Conservation (phyloP, 2,113 vertebrate genomes). For the Girardinichthys multiradiatus region DNA sequence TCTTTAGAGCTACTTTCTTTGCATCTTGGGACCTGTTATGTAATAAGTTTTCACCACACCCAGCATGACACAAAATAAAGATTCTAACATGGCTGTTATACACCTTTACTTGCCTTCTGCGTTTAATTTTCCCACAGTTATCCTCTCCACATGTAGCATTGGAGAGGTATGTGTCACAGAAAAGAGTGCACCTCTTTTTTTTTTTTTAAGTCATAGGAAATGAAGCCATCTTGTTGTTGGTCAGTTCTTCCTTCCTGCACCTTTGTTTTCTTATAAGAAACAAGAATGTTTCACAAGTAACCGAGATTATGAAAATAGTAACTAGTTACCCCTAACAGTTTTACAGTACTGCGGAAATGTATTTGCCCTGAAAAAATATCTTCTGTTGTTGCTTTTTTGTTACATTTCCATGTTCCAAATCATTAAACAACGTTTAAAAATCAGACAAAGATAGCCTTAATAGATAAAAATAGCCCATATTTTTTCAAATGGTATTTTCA, state of each 20-base stretch:
- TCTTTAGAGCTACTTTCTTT: slow-evolving; percentile 8
- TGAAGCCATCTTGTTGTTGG: slow-evolving; percentile 25
- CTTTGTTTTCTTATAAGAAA: slow-evolving; percentile 37
- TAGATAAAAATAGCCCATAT: too few relatives aligned
- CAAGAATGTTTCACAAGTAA: slow-evolving; percentile 29
- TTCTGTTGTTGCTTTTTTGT: too few relatives aligned
- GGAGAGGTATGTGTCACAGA: slow-evolving; percentile 36
- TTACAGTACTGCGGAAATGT: too few relatives aligned
- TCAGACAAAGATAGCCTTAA: too few relatives aligned
- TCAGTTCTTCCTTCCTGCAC: slow-evolving; percentile 11
- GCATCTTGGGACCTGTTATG: slow-evolving; percentile 10
- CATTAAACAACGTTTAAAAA: too few relatives aligned
- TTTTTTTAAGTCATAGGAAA: slow-evolving; percentile 19
- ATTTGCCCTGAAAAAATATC: too few relatives aligned
- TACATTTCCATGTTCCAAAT: too few relatives aligned
- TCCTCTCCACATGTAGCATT: slow-evolving; percentile 73
- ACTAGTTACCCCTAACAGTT: too few relatives aligned
- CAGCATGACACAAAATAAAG: slow-evolving; percentile 39
- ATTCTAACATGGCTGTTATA: slow-evolving; percentile 47
- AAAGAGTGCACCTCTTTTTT: slow-evolving; percentile 7
- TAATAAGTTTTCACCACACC: slow-evolving; percentile 60
- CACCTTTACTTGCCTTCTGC: slow-evolving; percentile 28
- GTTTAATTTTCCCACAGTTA: slow-evolving; percentile 31
- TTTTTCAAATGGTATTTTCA: too few relatives aligned
- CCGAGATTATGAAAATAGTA: too few relatives aligned